phyloP scores from a whole-genome alignment of 1,140 invertebrate genomes.

The Nephila pilipes region DNA sequence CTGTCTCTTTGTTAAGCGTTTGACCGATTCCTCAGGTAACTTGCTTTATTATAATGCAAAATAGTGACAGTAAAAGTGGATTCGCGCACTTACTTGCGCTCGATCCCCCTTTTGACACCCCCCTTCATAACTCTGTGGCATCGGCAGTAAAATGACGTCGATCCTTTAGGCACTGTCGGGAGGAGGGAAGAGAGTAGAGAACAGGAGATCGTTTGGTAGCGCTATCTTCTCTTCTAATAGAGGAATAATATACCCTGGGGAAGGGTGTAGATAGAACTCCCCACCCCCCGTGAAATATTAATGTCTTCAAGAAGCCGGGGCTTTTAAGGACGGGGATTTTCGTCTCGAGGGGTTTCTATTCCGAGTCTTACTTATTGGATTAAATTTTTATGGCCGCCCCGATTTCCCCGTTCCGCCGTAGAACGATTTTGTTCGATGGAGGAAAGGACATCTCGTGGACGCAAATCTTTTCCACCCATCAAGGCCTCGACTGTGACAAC shows the following conservation, averaged over 20 bases:
- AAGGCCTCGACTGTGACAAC: too few relatives aligned
- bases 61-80: too few relatives aligned
- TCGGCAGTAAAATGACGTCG: slow-evolving; percentile 35
- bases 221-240: slow-evolving; percentile 19
- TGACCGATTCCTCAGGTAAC: too few relatives aligned
- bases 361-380: slow-evolving; percentile 53
- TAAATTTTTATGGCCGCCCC: slow-evolving; percentile 49
- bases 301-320: slow-evolving; percentile 13
- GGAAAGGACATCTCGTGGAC: background rate
- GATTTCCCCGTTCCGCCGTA: background rate
- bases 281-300: slow-evolving; percentile 46
- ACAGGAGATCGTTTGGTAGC: background rate
- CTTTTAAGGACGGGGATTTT: slow-evolving; percentile 23
- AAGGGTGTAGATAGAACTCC: background rate
- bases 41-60: too few relatives aligned
- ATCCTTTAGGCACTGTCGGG: slow-evolving; percentile 25
- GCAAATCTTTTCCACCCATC: too few relatives aligned
- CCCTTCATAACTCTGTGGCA: background rate
- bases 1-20: too few relatives aligned
- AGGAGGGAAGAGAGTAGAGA: too few relatives aligned
- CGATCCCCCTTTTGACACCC: background rate
- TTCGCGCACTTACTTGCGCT: too few relatives aligned
- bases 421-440: background rate
- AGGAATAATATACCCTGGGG: slow-evolving; percentile 30
- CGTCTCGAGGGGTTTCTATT: slow-evolving; percentile 27